Conservation (phyloP, 2,113 vertebrate species). For the Saguinus imperator region DNA sequence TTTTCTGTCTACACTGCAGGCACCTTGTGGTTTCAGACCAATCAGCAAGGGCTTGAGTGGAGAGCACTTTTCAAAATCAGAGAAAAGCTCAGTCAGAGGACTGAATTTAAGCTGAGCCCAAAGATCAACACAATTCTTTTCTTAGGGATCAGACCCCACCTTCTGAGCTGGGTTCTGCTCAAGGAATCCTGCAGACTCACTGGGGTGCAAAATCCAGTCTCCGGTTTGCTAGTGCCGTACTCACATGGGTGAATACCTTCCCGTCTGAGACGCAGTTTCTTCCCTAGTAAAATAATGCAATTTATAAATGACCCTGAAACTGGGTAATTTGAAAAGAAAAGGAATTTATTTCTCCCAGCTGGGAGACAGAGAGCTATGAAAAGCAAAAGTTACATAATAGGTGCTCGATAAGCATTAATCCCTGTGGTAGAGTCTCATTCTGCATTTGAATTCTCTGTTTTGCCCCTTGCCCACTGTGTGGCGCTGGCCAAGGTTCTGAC, state of each 20-base stretch:
- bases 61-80: background rate
- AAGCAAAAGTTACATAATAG: background rate
- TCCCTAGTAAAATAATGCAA: background rate
- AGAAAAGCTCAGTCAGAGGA: background rate
- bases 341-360: background rate
- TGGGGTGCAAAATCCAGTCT: background rate
- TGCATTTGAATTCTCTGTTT: no score
- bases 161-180: no score
- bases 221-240: rapidly evolving
- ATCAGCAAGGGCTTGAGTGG: background rate
- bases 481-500: background rate
- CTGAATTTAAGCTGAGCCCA: background rate
- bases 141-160: rapidly evolving
- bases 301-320: no score
- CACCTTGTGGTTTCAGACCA: background rate
- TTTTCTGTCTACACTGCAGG: background rate
- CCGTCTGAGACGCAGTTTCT: background rate
- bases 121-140: background rate
- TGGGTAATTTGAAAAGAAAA: no score
- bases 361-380: background rate
- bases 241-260: background rate
- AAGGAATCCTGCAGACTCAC: background rate
- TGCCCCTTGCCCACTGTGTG: background rate
- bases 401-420: background rate
- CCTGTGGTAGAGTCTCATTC: background rate